Conservation (phyloP, 1,140 invertebrate genomes). For the Lordiphosa mommai region DNA sequence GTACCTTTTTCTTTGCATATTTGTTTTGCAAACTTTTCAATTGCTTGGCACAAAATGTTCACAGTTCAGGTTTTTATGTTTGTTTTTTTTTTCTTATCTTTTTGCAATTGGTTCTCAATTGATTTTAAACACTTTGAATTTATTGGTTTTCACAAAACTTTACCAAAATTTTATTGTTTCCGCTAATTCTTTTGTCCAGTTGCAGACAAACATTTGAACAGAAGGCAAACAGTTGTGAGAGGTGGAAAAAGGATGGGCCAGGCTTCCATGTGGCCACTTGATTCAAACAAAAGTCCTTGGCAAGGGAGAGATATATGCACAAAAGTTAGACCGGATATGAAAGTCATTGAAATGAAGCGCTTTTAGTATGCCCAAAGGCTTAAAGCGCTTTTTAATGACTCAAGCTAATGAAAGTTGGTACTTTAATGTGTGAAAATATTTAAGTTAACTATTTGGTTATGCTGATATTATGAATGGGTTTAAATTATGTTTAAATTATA, state of each 20-base stretch:
- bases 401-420: conserved; percentile 5
- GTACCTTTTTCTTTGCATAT: conserved; percentile 75
- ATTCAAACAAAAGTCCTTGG: background rate
- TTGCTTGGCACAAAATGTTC: conserved; percentile 51
- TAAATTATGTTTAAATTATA: no score
- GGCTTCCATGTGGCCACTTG: background rate
- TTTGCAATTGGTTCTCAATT: conserved; percentile 75
- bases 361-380: conserved; percentile 5
- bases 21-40: conserved; percentile 69
- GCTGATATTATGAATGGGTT: no score
- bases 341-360: conserved; percentile 33
- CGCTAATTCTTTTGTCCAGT: conserved; percentile 74
- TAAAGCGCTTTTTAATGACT: no score
- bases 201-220: background rate
- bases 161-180: conserved; percentile 70
- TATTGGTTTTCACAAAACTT: conserved; percentile 75
- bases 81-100: conserved; percentile 36
- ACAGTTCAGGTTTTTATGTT: conserved; percentile 19
- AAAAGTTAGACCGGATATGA: conserved; percentile 54
- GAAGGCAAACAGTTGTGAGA: background rate
- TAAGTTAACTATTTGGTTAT: no score
- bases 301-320: conserved; percentile 34
- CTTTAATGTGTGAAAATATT: no score
- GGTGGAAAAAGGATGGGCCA: conserved; percentile 4
- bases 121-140: conserved; percentile 74